phyloP scores from a whole-genome alignment of 2,113 vertebrate species.

The Nannospalax galili region DNA sequence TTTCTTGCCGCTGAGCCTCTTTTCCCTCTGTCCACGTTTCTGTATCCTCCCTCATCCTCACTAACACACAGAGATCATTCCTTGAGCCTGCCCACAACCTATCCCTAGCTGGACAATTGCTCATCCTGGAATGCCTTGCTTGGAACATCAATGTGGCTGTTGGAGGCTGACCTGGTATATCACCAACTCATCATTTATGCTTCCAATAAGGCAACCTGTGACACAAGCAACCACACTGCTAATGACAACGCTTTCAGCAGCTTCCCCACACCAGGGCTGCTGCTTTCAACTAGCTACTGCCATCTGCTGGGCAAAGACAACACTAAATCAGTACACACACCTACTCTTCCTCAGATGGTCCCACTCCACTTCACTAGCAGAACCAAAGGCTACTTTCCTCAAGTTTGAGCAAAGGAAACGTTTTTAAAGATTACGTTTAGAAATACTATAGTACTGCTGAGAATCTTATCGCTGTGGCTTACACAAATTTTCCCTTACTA shows the following conservation, averaged over 20 bases:
- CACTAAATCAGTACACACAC: not conserved
- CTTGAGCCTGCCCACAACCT: not conserved
- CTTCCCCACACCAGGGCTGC: not conserved
- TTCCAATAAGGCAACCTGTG: not conserved
- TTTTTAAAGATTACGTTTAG: too few species aligned
- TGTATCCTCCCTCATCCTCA: not conserved
- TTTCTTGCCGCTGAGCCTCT: not conserved
- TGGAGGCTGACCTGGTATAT: not conserved
- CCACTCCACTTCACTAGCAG: not conserved
- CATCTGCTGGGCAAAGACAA: constrained; percentile 68
- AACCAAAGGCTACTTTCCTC: not conserved
- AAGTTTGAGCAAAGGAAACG: too few species aligned
- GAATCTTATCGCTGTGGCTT: not conserved
- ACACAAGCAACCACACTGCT: not conserved
- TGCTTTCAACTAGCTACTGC: constrained; percentile 59
- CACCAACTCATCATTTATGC: not conserved
- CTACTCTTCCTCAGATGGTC: not conserved
- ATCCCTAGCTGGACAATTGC: not conserved
- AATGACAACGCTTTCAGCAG: not conserved
- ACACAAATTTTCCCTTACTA: too few species aligned
- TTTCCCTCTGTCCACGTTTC: too few species aligned
- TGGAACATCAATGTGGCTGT: not conserved
- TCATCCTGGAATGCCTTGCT: not conserved
- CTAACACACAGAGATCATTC: not conserved
- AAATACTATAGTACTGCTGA: not conserved